A percentile compares a stretch with the other conserved stretches of the same genome.
These are phyloP conservation scores for Tenebrio molitor DNA, from an alignment of 1,140 invertebrate genomes.

Conservation along the genomic window DNA sequence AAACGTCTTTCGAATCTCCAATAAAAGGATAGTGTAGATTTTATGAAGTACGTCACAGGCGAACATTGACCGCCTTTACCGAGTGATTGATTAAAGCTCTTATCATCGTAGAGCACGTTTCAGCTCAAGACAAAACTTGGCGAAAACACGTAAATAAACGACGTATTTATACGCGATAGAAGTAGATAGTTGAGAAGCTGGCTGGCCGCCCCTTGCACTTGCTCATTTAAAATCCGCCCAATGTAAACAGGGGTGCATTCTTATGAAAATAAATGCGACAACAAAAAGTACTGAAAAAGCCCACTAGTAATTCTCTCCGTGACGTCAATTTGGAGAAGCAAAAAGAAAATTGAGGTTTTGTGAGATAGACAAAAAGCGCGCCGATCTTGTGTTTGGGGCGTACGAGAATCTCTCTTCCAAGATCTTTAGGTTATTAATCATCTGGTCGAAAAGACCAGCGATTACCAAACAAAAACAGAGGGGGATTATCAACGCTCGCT, in stretches of 20 bases:
- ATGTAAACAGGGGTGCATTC: not conserved
- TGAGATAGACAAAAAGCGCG: slow-evolving; percentile 40
- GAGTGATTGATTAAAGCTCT: slow-evolving; percentile 34
- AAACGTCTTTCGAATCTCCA: slow-evolving; percentile 35
- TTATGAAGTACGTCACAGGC: slow-evolving; percentile 32
- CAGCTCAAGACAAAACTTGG: slow-evolving; percentile 16
- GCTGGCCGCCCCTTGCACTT: no score
- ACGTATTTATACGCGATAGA: slow-evolving; percentile 14
- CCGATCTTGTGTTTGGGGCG: slow-evolving; percentile 40
- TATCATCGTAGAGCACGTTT: slow-evolving; percentile 28
- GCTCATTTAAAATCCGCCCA: not conserved
- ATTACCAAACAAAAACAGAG: slow-evolving; percentile 36
- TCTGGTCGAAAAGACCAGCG: slow-evolving; percentile 41
- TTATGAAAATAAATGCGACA: slow-evolving; percentile 35
- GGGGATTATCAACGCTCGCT: slow-evolving; percentile 3
- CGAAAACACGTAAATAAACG: slow-evolving; percentile 21
- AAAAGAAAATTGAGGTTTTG: slow-evolving; percentile 44
- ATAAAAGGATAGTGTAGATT: slow-evolving; percentile 33
- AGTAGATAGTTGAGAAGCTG: no score
- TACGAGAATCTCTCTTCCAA: slow-evolving; percentile 37
- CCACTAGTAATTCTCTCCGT: slow-evolving; percentile 32
- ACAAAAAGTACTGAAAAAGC: not conserved
- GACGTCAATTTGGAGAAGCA: slow-evolving; percentile 40
- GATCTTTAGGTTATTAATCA: slow-evolving; percentile 43
- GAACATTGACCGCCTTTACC: slow-evolving; percentile 35